Evolutionary conservation across 92 coral and sea anemone genomes (phyloP).

Genomic region (Heteractis magnifica): DNA sequence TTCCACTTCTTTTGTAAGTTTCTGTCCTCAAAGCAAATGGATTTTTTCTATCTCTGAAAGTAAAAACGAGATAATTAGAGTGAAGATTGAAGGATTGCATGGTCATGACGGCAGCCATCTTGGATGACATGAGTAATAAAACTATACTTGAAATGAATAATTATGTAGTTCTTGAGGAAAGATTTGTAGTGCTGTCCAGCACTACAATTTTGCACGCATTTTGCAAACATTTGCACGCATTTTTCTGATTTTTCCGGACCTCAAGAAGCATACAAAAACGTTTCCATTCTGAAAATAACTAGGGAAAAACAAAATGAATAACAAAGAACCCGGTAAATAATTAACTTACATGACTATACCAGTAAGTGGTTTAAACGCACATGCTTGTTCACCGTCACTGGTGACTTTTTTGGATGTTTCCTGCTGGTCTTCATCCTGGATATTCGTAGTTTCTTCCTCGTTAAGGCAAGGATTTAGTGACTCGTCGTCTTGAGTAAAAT

Average conservation of each 20-base stretch:
- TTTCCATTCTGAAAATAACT: background rate
- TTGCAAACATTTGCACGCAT: no score
- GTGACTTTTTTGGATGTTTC: background rate
- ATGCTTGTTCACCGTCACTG: background rate
- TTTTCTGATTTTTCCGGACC: no score
- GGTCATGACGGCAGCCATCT: background rate
- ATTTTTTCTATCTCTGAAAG: conserved; percentile 55
- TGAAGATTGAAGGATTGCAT: background rate
- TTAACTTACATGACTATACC: conserved; percentile 65
- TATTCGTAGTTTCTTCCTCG: conserved; percentile 1
- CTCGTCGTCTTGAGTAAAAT: conserved; percentile 15
- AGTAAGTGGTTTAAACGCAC: conserved; percentile 18
- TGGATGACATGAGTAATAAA: background rate
- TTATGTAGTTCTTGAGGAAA: background rate
- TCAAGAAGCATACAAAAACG: no score
- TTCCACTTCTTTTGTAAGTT: conserved; percentile 36
- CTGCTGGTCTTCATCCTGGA: background rate
- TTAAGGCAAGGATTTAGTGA: conserved; percentile 16
- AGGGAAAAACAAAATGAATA: no score
- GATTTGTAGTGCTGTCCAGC: background rate
- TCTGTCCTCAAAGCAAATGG: conserved; percentile 55
- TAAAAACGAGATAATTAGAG: background rate
- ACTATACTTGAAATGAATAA: background rate
- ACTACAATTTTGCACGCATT: no score
- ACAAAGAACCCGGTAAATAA: background rate